Conservation (phyloP, 2,113 vertebrate genomes). For the Charadrius vociferus region DNA sequence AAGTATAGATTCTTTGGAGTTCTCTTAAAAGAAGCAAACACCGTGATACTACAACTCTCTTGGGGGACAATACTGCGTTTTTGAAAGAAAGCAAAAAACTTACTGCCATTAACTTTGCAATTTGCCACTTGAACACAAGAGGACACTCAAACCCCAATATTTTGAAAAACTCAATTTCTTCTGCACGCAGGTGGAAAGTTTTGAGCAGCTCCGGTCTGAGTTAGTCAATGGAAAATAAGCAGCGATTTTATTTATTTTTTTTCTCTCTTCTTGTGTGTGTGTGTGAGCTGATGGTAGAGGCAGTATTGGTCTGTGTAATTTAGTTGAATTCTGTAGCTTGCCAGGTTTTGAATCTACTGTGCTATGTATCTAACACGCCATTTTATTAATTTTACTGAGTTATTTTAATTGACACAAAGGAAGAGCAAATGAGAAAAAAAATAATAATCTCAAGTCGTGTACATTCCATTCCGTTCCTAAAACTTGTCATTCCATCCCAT, state of each 20-base stretch:
- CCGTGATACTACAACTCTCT: not conserved
- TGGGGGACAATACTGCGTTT: not conserved
- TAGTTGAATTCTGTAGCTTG: not conserved
- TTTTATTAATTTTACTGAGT: not conserved
- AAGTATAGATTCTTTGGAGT: not conserved
- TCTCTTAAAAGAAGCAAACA: not conserved
- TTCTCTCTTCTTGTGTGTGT: not conserved
- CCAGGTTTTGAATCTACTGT: not conserved
- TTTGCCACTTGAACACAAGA: slow-evolving; percentile 52
- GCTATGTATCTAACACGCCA: not conserved
- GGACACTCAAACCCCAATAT: slow-evolving; percentile 18
- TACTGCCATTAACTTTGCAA: not conserved
- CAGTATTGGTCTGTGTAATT: not conserved
- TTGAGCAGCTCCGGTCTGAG: not conserved
- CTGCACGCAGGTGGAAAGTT: not conserved
- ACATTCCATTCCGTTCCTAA: not conserved
- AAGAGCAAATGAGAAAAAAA: not conserved
- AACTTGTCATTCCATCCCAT: not conserved
- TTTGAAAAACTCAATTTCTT: not conserved
- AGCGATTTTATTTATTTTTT: not conserved
- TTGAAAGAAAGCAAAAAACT: not conserved
- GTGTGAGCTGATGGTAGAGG: not conserved
- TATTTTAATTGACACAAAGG: not conserved
- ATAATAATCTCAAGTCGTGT: not conserved
- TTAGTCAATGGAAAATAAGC: not conserved